Evolutionary conservation across 2,797 vertebrate genomes (phyloP).

Genomic region (Austrolebias charrua): DNA sequence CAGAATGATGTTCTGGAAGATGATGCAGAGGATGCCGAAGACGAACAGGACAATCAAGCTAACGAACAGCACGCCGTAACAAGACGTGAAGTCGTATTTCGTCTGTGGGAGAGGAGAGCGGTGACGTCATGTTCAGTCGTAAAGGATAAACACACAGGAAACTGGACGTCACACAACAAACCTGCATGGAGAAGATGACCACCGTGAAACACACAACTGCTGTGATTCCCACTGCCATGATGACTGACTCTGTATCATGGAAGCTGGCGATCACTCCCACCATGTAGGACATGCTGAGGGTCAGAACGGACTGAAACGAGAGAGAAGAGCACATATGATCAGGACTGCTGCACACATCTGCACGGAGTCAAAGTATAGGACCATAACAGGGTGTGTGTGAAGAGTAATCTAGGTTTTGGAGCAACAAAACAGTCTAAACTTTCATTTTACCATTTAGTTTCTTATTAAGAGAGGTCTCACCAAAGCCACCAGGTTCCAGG

Average conservation of each 20-base stretch:
- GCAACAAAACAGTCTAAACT: too few species aligned
- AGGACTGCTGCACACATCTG: neutral
- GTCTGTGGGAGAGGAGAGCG: conserved; percentile 73
- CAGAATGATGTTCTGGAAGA: conserved; percentile 87
- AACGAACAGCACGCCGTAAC: conserved; percentile 87
- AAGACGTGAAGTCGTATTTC: conserved; percentile 93
- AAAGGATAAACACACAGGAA: neutral
- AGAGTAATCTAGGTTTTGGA: too few species aligned
- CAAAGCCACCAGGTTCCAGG: conserved; percentile 91
- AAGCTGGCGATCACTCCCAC: conserved; percentile 93
- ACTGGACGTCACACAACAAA: conserved; percentile 54
- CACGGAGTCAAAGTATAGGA: too few species aligned
- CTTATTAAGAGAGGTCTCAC: conserved; percentile 63
- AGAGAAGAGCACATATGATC: conserved; percentile 22
- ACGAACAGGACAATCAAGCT: conserved; percentile 87
- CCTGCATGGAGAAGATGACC: conserved; percentile 92
- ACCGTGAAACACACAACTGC: conserved; percentile 88
- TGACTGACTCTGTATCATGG: conserved; percentile 86
- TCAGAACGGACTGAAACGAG: conserved; percentile 84
- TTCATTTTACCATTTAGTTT: too few species aligned
- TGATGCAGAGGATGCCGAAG: conserved; percentile 89
- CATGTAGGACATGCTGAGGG: conserved; percentile 92
- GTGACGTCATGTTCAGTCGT: neutral
- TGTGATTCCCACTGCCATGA: conserved; percentile 94
- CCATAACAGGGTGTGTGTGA: too few species aligned